phyloP scores from a whole-genome alignment of 2,797 vertebrate species.

The Apogon talboti region DNA sequence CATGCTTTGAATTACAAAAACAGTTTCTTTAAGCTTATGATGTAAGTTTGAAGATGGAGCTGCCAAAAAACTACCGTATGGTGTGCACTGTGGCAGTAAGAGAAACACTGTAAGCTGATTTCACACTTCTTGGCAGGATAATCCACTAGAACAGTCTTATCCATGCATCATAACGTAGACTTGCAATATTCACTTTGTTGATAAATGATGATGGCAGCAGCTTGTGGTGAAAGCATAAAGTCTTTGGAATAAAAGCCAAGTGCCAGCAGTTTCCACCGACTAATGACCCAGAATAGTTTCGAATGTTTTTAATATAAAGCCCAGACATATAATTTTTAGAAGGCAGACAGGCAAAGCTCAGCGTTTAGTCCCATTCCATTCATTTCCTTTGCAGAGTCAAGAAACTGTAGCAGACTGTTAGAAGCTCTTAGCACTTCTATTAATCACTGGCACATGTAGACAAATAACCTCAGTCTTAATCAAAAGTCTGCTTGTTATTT shows the following conservation, averaged over 20 bases:
- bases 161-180: constrained; percentile 42
- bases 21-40: constrained; percentile 45
- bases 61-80: constrained; percentile 18
- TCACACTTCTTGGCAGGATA: constrained; percentile 56
- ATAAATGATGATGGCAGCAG: constrained; percentile 36
- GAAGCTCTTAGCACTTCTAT: constrained; percentile 14
- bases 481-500: constrained; percentile 23
- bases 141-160: constrained; percentile 55
- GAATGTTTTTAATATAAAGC: constrained; percentile 24
- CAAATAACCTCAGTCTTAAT: constrained; percentile 39
- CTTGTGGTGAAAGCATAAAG: constrained; percentile 20
- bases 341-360: constrained; percentile 9
- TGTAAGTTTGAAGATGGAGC: constrained; percentile 41
- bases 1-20: constrained; percentile 49
- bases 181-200: constrained; percentile 38
- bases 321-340: constrained; percentile 37
- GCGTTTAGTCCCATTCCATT: constrained; percentile 27
- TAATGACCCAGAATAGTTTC: constrained; percentile 29
- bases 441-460: constrained; percentile 36
- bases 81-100: constrained; percentile 46
- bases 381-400: constrained; percentile 40
- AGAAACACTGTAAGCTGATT: constrained; percentile 63
- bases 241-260: constrained; percentile 13
- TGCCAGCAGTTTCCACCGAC: constrained; percentile 29
- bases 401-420: constrained; percentile 29